Evolutionary conservation across 2,888 invertebrate genomes (phyloP), one percentile per base, ranked within the genome.

Genomic region (Elegia similella): DNA sequence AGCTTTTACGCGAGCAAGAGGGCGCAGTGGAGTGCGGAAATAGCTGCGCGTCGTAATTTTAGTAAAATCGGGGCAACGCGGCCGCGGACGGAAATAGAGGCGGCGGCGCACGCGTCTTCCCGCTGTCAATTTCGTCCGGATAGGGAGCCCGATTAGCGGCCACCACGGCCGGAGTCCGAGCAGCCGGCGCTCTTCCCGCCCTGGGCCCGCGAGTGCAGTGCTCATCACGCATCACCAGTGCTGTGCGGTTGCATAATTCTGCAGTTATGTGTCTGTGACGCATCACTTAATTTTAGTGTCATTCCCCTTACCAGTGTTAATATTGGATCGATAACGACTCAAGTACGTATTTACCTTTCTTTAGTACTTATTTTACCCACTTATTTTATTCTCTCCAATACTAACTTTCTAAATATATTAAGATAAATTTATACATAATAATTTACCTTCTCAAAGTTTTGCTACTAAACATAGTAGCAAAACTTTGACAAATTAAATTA

Each of bases 31-130:
- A 82, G 91, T 88, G 89, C 91, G 90, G 91, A 91, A 91, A 91
- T 91, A 91, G 89, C 86, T 75, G 67, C 82, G 80, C 83, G 85
- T 82, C 82, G 86, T 91, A 91, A 90, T 90, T 91, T 91, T 88
- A 90, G 88, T 91, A 82, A 81, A 91, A 91, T 88, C 91, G 86
- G 91, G 91, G 91, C 91, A 91, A 91, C 87, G 76, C 88, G 87
- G 88, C 82, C 90, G 83, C 85, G 83, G 78, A 87, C 87, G 78
- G 83, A 90, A 91, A 91, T 91, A 91, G 89, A 79, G 82, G 64
- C 78, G 84, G 76, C 84, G 77, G 84, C 80, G 80, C 82, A 78
- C 80, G 86, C 84, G 83, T 84, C 84, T 85, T 81, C 76, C 73
- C 82, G 74, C 87, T 84, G 88, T 82, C 87, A 89, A 91, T 88